Percentiles rank a stretch among this genome's conserved stretches.
Conservation (phyloP, 2,888 invertebrate species). For the Lottia gigantea region DNA sequence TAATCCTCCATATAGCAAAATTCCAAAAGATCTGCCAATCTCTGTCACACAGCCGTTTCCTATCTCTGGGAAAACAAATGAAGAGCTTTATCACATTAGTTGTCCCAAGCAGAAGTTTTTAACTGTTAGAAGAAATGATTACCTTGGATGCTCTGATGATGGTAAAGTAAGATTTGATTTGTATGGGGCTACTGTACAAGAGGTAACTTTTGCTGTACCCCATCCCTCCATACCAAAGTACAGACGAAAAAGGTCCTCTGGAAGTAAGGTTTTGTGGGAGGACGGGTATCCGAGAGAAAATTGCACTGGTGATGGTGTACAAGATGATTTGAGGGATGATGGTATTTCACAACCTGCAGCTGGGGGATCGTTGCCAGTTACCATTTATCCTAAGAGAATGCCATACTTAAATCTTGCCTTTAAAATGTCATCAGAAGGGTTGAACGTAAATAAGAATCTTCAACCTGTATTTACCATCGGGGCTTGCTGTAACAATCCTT, state of each 20-base stretch:
- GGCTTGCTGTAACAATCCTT: not conserved
- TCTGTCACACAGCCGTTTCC: not conserved
- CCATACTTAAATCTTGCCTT: not conserved
- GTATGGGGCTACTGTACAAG: not conserved
- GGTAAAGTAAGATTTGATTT: not conserved
- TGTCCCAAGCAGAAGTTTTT: not conserved
- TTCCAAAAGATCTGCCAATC: too few species aligned
- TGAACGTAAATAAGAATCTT: not conserved
- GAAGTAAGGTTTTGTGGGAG: not conserved
- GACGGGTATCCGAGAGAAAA: not conserved
- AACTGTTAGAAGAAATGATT: slow-evolving; percentile 2
- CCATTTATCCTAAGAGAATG: not conserved
- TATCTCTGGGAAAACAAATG: not conserved
- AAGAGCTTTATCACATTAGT: not conserved
- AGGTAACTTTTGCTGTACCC: not conserved
- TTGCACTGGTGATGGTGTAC: not conserved
- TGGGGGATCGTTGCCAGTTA: not conserved
- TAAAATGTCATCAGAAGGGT: not conserved
- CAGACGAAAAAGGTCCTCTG: not conserved
- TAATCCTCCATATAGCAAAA: too few species aligned
- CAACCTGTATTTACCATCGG: not conserved
- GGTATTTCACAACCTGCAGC: not conserved
- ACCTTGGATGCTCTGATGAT: not conserved
- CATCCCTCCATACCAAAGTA: not conserved
- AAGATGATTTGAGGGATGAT: not conserved